Percentiles rank a stretch among this genome's conserved stretches.
These are phyloP conservation scores for Trachemys scripta DNA, from an alignment of 2,113 vertebrate species.

Conservation along the genomic window DNA sequence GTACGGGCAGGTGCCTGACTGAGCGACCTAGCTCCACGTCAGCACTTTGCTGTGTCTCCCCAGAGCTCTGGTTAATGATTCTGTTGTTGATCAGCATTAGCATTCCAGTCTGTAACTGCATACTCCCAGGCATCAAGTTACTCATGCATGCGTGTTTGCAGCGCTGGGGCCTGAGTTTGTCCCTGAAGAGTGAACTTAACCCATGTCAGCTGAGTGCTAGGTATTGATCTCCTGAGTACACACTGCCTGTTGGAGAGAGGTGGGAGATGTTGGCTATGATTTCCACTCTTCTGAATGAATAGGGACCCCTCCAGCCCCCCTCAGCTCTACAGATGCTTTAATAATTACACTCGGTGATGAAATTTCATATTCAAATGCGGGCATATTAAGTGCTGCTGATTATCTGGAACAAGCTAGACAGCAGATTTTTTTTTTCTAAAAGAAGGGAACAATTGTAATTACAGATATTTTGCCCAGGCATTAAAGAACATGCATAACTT, in stretches of 20 bases:
- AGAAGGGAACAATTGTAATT: neutral
- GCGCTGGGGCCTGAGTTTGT: neutral
- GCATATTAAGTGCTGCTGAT: slow-evolving; percentile 1
- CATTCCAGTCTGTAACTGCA: neutral
- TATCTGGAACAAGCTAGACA: neutral
- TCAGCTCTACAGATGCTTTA: neutral
- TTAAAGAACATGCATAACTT: neutral
- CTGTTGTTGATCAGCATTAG: neutral
- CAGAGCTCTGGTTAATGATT: neutral
- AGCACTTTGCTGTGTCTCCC: neutral
- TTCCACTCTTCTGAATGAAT: neutral
- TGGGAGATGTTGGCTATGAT: neutral
- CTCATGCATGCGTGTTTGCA: neutral
- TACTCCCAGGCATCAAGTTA: neutral
- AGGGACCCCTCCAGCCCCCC: neutral
- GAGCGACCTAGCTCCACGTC: neutral
- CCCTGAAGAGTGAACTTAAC: neutral
- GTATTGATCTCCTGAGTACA: neutral
- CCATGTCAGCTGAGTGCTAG: neutral
- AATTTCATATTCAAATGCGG: slow-evolving; percentile 35
- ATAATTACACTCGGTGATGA: slow-evolving; percentile 42
- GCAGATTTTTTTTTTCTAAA: neutral
- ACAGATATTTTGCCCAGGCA: neutral
- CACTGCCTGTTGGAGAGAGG: neutral
- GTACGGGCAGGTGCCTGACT: neutral